Percentiles rank a stretch among this genome's conserved stretches.
Conservation (phyloP, 2,888 invertebrate genomes). For the Tipula lateralis region DNA sequence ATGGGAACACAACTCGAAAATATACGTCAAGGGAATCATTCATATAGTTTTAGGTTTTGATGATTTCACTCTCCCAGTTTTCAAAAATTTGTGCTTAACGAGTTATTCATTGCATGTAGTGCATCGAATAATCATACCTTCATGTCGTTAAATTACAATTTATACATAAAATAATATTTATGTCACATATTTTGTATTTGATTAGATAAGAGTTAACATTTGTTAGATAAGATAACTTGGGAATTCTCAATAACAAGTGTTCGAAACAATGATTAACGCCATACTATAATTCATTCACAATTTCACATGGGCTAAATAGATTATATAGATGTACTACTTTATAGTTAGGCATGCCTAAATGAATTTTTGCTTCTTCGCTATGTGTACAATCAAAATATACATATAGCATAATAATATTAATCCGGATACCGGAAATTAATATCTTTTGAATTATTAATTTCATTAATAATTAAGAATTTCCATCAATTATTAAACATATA, state of each 20-base stretch:
- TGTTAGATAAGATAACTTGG: neutral
- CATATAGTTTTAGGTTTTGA: neutral
- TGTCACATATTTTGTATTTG: neutral
- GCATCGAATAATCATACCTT: neutral
- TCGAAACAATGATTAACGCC: neutral
- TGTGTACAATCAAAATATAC: neutral
- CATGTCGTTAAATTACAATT: neutral
- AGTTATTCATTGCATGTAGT: neutral
- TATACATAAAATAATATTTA: neutral
- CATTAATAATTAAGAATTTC: neutral
- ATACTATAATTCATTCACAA: neutral
- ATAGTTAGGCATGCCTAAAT: too few relatives aligned
- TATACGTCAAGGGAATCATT: too few relatives aligned
- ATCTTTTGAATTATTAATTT: neutral
- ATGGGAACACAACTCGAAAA: neutral
- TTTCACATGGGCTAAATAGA: too few relatives aligned
- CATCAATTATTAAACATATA: neutral
- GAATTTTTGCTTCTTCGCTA: too few relatives aligned
- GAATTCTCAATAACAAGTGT: neutral
- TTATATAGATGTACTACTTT: too few relatives aligned
- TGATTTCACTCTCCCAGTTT: too few relatives aligned
- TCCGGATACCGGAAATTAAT: constrained; percentile 11
- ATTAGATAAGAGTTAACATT: neutral
- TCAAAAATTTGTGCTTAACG: neutral
- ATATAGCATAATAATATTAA: neutral